These are phyloP conservation scores for Glossophaga mutica DNA, from an alignment of 2,797 vertebrate genomes.

Conservation along the genomic window DNA sequence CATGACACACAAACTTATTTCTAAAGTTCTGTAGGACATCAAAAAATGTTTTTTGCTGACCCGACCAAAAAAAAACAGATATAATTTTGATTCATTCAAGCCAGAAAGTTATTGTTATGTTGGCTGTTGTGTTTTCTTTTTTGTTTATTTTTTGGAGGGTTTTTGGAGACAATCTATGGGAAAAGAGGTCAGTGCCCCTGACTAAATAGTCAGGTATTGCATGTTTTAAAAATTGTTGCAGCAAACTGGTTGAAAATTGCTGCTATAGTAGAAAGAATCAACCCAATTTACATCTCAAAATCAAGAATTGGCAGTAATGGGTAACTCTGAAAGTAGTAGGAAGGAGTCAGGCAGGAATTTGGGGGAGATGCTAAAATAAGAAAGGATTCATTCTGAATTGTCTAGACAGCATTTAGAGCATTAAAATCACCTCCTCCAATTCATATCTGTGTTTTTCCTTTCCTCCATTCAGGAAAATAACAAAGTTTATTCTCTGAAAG, in stretches of 20 bases:
- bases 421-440: background rate
- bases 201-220: no score
- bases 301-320: background rate
- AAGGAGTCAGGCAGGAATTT: background rate
- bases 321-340: background rate
- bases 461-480: background rate
- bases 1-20: background rate
- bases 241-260: background rate
- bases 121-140: background rate
- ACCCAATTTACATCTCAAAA: constrained; percentile 6
- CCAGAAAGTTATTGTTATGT: background rate
- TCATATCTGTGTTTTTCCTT: background rate
- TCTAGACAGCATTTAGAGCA: background rate
- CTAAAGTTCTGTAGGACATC: background rate
- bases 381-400: background rate
- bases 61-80: background rate
- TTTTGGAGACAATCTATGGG: background rate
- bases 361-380: background rate
- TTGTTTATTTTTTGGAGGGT: no score
- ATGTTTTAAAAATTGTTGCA: no score
- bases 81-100: background rate
- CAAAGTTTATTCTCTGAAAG: background rate
- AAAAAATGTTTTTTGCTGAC: background rate
- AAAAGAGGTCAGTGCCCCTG: background rate
- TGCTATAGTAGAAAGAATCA: background rate